Evolutionary conservation across 2,113 vertebrate genomes (phyloP), one percentile per base, ranked within the genome.

Genomic region (Apteryx mantelli): DNA sequence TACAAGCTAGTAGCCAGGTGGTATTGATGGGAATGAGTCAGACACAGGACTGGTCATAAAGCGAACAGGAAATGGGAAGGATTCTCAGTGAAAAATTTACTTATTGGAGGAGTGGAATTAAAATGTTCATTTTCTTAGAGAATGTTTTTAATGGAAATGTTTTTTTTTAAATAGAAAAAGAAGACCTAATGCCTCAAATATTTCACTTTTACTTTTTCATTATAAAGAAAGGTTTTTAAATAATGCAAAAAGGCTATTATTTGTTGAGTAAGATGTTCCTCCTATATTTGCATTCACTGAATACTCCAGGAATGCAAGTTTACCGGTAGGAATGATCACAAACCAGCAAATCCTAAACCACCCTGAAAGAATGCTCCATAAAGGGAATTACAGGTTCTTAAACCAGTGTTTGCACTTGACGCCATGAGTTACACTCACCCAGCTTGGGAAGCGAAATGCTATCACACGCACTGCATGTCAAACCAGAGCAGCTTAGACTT

Each of bases 21-120:
- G 63, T 48, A 58, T n/a, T 86, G 90, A 50, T 36, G 58, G 56
- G 42, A 91, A 22, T 71, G 95, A 92, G 83, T 88, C 95, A 88
- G 88, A 48, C 18, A 22, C 79, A 60, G 68, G 58, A 63, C 88
- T 68, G 84, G 69, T 68, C 84, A 76, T 68, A 63, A 83, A 90
- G 65, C 6, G 42, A 88, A 63, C 53, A 93, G 95, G 95, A 96
- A 96, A 94, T 70, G 60, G 81, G 65, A 91, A 84, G 95, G 40
- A 92, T 84, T 94, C 86, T 96, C 92, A 4, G 1, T 82, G 88
- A 69, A 79, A 90, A 96, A 97, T 91, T 89, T 96, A 93, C 95
- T 97, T 94, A 96, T 95, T 94, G 81, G 86, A 93, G 61, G 14
- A 38, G 52, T 86, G 88, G 80, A 90, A 81, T 28, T 26, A 82